Evolutionary conservation across 1,140 invertebrate genomes (phyloP), one percentile per base, ranked within the genome.

Genomic region (Fopius arisanus): DNA sequence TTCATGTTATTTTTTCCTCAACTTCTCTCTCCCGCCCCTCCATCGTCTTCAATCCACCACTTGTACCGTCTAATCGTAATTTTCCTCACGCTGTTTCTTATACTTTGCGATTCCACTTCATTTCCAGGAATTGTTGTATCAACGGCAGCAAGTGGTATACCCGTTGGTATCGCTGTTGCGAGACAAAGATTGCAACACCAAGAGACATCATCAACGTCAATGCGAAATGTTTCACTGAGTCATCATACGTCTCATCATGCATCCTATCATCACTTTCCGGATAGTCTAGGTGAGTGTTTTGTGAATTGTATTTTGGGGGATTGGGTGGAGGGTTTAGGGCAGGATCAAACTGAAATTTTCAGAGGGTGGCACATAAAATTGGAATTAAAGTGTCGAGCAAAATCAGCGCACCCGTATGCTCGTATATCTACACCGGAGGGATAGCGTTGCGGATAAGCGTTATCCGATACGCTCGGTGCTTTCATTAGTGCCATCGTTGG

Each of bases 141-240:
- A 54, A 87, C 82, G 48, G 82, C 81, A 62, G 76, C 81, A 19
- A 90, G 89, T 81, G 90, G 91, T n/a, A 95, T 95, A 82, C 94
- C 94, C 73, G 93, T 96, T 78, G 95, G 95, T 51, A 96, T 96
- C 79, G 94, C 95, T 16, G 94, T 96, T 74, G 95, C 94, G 40
- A 89, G 94, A 76, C 94, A 96, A 83, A 90, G 95, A 79, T 90
- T 92, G 59, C 91, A 92, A 79, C 91, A 92, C 74, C 88, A 89
- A 75, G 89, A 90, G 81, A 83, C 89, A 31, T 86, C 86, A 83
- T 88, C 90, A 76, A 88, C 83, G 72, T 88, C 81, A 65, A 86
- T 84, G 79, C 89, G 84, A 72, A 86, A 86, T 79, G 83, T 87
- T 37, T 87, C 86, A 69, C 75, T 87, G 73, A 86, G 85, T 83